Conservation (phyloP, 2,113 vertebrate genomes). For the Diadophis punctatus region DNA sequence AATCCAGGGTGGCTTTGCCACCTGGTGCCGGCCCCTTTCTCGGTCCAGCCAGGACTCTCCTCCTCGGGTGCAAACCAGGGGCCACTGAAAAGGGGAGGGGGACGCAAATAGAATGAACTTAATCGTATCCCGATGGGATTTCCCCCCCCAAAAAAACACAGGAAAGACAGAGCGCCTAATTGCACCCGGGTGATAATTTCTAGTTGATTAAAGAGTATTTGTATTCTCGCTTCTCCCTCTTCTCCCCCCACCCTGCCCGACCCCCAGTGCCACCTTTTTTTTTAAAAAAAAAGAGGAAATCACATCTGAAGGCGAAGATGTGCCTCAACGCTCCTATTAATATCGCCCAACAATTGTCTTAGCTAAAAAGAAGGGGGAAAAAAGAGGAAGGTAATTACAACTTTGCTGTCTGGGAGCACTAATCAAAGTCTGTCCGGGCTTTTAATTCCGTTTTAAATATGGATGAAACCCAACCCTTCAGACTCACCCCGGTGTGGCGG, state of each 20-base stretch:
- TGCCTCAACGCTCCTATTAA: constrained; percentile 82
- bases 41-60: constrained; percentile 5
- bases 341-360: constrained; percentile 80
- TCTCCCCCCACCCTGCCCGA: background rate
- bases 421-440: constrained; percentile 79
- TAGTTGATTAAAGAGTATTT: constrained; percentile 78
- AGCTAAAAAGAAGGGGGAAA: constrained; percentile 44
- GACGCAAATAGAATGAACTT: constrained; percentile 50
- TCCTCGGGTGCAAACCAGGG: constrained; percentile 14
- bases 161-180: constrained; percentile 42
- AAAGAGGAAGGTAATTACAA: constrained; percentile 80
- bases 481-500: constrained; percentile 76
- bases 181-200: constrained; percentile 76
- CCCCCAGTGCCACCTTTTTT: constrained; percentile 39
- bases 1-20: background rate
- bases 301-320: constrained; percentile 84
- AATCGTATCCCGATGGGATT: constrained; percentile 56
- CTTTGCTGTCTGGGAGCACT: constrained; percentile 73
- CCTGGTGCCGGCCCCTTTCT: background rate
- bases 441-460: constrained; percentile 90
- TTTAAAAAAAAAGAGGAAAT: constrained; percentile 65
- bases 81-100: background rate
- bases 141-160: background rate
- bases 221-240: background rate
- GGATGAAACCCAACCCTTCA: constrained; percentile 78